Percentiles rank a stretch among this genome's conserved stretches.
These are phyloP conservation scores for Zonitis immaculata DNA, from an alignment of 2,888 invertebrate species.

Conservation along the genomic window DNA sequence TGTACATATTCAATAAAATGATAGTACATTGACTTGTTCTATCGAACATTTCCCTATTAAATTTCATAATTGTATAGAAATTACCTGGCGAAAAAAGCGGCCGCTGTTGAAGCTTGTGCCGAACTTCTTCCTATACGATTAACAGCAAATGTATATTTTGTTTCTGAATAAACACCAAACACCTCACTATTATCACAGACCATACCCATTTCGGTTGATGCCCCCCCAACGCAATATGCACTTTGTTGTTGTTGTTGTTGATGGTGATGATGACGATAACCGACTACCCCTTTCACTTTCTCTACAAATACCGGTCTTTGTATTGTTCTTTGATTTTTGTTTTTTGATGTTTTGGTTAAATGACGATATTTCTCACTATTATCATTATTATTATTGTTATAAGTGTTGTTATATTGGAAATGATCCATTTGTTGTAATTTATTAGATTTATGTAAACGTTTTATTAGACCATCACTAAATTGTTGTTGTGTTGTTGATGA, in stretches of 20 bases:
- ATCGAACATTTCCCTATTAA: not conserved
- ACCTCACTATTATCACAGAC: conserved; percentile 34
- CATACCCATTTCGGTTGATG: conserved; percentile 17
- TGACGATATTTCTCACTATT: conserved; percentile 3
- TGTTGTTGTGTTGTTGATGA: conserved; percentile 29
- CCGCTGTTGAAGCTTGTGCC: conserved; percentile 55
- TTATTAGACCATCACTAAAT: not conserved
- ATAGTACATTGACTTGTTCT: not conserved
- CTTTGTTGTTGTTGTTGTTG: conserved; percentile 18
- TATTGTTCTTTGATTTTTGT: conserved; percentile 8
- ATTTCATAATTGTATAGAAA: not conserved
- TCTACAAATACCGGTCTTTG: conserved; percentile 9
- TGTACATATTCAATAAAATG: not conserved
- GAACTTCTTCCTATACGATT: conserved; percentile 52
- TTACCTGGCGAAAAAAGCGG: conserved; percentile 59
- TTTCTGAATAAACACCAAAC: conserved; percentile 49
- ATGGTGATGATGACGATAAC: conserved; percentile 27
- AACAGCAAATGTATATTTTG: conserved; percentile 54
- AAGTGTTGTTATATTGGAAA: conserved; percentile 2
- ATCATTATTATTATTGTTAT: not conserved
- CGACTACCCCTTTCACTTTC: conserved; percentile 34
- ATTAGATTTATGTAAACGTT: conserved; percentile 17
- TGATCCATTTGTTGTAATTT: conserved; percentile 14
- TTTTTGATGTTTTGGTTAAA: conserved; percentile 5
- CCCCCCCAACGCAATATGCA: conserved; percentile 34